phyloP scores from a whole-genome alignment of 92 coral and sea anemone genomes.

The Nematostella vectensis region DNA sequence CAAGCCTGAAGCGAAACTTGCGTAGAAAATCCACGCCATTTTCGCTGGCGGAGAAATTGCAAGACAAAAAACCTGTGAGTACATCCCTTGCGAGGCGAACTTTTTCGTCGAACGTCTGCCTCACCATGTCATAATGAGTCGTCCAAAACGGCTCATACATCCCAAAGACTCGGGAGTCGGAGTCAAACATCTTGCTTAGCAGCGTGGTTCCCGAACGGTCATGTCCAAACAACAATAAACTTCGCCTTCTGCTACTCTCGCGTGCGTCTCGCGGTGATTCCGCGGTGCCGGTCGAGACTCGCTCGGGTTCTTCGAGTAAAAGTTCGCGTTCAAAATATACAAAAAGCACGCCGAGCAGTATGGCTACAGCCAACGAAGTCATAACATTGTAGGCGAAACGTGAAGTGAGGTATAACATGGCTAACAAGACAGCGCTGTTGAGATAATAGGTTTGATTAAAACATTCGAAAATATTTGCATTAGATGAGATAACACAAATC shows the following conservation, averaged over 20 bases:
- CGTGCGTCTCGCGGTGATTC: no score
- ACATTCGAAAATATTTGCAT: no score
- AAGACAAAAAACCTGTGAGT: constrained; percentile 25
- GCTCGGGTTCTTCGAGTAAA: no score
- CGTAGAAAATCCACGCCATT: constrained; percentile 27
- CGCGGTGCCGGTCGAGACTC: no score
- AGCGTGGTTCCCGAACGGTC: constrained; percentile 66
- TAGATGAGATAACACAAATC: no score
- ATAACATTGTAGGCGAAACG: no score
- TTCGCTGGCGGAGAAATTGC: constrained; percentile 31
- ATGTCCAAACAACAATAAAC: constrained; percentile 38
- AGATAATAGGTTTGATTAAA: no score
- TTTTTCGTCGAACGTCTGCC: background rate
- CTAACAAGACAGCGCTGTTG: no score
- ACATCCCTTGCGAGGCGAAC: constrained; percentile 15
- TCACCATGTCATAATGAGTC: constrained; percentile 10
- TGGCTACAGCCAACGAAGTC: background rate
- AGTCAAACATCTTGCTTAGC: constrained; percentile 38
- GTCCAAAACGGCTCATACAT: constrained; percentile 64
- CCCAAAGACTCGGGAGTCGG: constrained; percentile 37
- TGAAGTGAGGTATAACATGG: no score
- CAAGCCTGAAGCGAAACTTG: no score
- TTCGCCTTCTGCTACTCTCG: background rate
- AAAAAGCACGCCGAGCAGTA: background rate
- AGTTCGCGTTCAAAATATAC: no score